A percentile compares a stretch with the other conserved stretches of the same genome.
These are phyloP conservation scores for Zosterops japonicus DNA, from an alignment of 2,113 vertebrate species.

Conservation along the genomic window DNA sequence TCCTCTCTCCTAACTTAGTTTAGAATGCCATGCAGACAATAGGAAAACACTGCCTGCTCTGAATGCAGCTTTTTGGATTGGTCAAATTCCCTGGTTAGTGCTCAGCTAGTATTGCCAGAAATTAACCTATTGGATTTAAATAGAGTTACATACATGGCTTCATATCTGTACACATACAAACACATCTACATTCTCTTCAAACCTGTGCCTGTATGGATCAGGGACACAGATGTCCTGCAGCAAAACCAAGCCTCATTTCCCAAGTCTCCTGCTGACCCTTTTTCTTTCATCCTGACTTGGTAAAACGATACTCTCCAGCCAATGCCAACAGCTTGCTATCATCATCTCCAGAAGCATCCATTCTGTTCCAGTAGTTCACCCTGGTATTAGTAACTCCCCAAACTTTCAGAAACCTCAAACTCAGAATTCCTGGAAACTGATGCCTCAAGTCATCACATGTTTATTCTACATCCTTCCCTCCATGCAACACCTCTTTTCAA, in stretches of 20 bases:
- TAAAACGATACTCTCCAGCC: neutral
- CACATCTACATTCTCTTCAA: neutral
- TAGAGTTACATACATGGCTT: neutral
- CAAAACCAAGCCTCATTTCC: neutral
- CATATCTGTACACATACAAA: neutral
- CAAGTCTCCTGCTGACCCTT: neutral
- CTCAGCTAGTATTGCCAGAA: neutral
- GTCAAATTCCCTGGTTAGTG: neutral
- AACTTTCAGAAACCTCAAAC: neutral
- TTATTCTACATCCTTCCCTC: neutral
- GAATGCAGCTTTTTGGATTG: neutral
- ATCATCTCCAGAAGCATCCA: neutral
- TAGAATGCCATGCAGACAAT: constrained; percentile 7
- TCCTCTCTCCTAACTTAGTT: constrained; percentile 5
- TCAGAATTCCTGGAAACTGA: neutral
- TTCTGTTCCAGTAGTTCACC: neutral
- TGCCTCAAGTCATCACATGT: neutral
- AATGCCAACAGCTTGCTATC: neutral
- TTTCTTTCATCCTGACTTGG: neutral
- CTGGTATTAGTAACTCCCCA: neutral
- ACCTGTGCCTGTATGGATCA: neutral
- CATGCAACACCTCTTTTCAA: neutral
- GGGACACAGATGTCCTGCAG: neutral
- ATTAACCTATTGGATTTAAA: neutral
- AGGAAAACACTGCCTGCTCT: neutral